Conservation (phyloP, 2,888 invertebrate genomes). For the Latrodectus hesperus region DNA sequence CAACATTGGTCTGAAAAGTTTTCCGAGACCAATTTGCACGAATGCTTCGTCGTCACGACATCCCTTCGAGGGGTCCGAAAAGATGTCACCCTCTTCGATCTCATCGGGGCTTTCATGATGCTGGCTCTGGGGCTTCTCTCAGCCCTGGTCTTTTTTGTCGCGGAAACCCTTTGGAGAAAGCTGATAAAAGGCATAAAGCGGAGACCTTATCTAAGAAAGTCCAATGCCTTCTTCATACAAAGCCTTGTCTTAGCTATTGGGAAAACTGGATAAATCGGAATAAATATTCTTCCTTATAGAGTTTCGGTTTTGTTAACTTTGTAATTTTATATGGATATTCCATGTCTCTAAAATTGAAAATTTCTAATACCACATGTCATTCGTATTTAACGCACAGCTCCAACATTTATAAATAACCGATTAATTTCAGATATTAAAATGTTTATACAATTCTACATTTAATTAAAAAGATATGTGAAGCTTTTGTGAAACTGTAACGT, state of each 20-base stretch:
- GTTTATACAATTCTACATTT: too few relatives aligned
- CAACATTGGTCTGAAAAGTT: constrained; percentile 56
- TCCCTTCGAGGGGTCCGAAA: constrained; percentile 50
- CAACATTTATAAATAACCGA: too few relatives aligned
- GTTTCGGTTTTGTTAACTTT: too few relatives aligned
- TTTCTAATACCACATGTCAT: too few relatives aligned
- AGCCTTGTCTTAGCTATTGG: not conserved
- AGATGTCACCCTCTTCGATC: constrained; percentile 52
- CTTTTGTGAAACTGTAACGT: too few relatives aligned
- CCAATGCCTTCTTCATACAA: constrained; percentile 11
- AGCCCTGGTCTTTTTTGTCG: not conserved
- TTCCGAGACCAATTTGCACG: constrained; percentile 39
- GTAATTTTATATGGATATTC: too few relatives aligned
- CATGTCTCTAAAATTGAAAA: too few relatives aligned
- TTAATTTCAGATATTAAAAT: too few relatives aligned
- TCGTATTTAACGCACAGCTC: too few relatives aligned
- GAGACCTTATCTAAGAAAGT: not conserved
- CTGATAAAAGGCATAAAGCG: not conserved
- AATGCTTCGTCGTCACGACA: constrained; percentile 46
- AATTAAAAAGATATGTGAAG: too few relatives aligned
- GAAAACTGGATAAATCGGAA: not conserved
- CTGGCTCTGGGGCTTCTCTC: constrained; percentile 24
- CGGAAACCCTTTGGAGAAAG: constrained; percentile 11
- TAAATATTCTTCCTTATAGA: not conserved
- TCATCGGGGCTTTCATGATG: constrained; percentile 58